Evolutionary conservation across 2,888 invertebrate genomes (phyloP), one percentile per base, ranked within the genome.

Genomic region (Drosophila suboccidentalis): DNA sequence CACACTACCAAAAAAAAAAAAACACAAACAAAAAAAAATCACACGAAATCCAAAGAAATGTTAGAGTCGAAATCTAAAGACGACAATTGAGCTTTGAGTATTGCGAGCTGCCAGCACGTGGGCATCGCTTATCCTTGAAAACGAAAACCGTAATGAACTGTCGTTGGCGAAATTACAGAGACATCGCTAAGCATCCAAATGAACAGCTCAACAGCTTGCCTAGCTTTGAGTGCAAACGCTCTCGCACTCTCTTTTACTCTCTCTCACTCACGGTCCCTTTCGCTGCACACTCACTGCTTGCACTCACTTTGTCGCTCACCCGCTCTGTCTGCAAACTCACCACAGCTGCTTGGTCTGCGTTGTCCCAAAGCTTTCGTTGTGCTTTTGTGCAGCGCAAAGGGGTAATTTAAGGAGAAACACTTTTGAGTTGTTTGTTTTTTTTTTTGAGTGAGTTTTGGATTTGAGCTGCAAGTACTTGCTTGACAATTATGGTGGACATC

Each of bases 111-210:
- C 63, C 76, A 72, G 75, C 72, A 77, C 85, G 82, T 75, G 69
- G 79, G 61, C 85, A 71, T 77, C 80, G 84, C 73, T 64, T 86
- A 88, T 84, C 80, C 83, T 82, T 88, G 89, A 80, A 75, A 87
- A 84, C 84, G 83, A 75, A 78, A 89, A 84, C 83, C 71, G 89
- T 80, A 89, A 84, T 82, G 88, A 88, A 84, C 83, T 87, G 89
- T 66, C 78, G 78, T 66, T 75, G 54, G 71, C 73, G 60, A 75
- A 75, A 71, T 62, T 73, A 63, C 75, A 55, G 69, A 68, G 70
- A 72, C 76, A 69, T 66, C 61, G 66, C 65, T 66, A 77, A 86
- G 82, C 83, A 79, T 87, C 78, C 82, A 76, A 71, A 67, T 73
- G 77, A 72, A 74, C 68, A 74, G 61, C 82, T 71, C 73, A 72